Evolutionary conservation across 1,140 invertebrate genomes (phyloP), one percentile per base, ranked within the genome.

Genomic region (Hormaphis cornu): DNA sequence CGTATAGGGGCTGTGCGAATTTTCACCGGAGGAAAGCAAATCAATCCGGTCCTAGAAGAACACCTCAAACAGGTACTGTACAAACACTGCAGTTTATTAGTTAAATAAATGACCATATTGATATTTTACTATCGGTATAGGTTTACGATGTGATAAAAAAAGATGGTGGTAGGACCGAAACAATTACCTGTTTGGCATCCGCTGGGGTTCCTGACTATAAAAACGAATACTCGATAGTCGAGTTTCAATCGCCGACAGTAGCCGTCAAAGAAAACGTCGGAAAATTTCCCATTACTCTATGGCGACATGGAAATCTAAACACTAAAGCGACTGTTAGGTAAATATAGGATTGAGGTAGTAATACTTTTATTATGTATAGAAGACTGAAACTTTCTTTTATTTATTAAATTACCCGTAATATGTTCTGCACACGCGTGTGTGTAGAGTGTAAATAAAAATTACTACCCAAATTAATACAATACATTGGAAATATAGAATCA

Each of bases 261-360:
- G 82, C 84, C 10, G 82, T 85, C 0, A 75, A 75, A 72, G 85
- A 86, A 76, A 84, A 81, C 72, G 82, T 84, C 71, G 81, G 82
- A 18, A 80, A 79, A 44, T 84, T 83, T 69, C 72, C 77, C 33
- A 76, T 86, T 0, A 79, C 76, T 4, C 76, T 86, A 12, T 77
- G 79, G 56, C 74, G 85, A 44, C 79, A 80, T 72, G 85, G 85
- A 26, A 80, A 81, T 70, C 74, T 80, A 9, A 75, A 81, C 16
- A 79, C 77, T 58, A 76, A 76, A 70, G 81, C 81, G 18, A 78
- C 76, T 69, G 81, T 85, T 50, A 80, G 79, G 83, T 85, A 73
- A 58, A n/a, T 59, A 66, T 22, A 71, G 44, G 8, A 69, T 69
- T 48, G 10, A 14, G 9, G 37, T 48, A 48, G 28, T 8, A 42